Base-by-base conservation (phyloP, 2,888 invertebrate genomes). In the Diplolepis rosae region DNA sequence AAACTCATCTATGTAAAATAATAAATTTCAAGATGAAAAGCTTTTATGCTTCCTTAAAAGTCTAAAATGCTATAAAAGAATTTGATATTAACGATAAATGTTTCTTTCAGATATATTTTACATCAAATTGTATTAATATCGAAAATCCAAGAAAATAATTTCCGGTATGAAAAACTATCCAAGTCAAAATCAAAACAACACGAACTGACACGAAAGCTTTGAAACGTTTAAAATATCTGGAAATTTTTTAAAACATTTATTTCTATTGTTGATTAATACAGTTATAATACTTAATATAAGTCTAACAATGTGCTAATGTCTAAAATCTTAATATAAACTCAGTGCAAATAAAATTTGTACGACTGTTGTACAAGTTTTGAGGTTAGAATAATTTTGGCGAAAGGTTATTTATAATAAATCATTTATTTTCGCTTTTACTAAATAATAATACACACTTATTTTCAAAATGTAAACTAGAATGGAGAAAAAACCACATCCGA, bases 151-250 rank as follows among this genome's bases (percentile, higher is more conserved):
- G 15, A 28, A 18, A 30, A 35, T 35, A 56, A 22, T 11, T 13
- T 50, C 50, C 50, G 50, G 13, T 4, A 50, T 18, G 4, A 5
- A 22, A 6, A 1, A 61, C 39, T 61, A 24, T 39, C 4, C 18
- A 4, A 61, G 61, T 61, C 61, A 61, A 39, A 61, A 5, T 61
- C 39, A 39, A 61, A 61, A 61, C 39, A 61, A 27, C 27, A 51
- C 24, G 24, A n/a, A 28, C 35, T 39, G 18, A 15, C 18, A 22
- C 4, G 18, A 48, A 48, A 18, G 4, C n/a, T 42, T 48, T 6
- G 7, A 32, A 9, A 7, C 32, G 32, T 1, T 9, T 32, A 32
- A 32, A 9, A 7, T 32, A 5, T 4, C n/a, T 15, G n/a, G 15
- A 45, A 5, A 28, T 30, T 7, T n/a, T 30, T 15, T 30, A 27